Conservation (phyloP, 2,888 invertebrate species). For the Oeneis ivallda region DNA sequence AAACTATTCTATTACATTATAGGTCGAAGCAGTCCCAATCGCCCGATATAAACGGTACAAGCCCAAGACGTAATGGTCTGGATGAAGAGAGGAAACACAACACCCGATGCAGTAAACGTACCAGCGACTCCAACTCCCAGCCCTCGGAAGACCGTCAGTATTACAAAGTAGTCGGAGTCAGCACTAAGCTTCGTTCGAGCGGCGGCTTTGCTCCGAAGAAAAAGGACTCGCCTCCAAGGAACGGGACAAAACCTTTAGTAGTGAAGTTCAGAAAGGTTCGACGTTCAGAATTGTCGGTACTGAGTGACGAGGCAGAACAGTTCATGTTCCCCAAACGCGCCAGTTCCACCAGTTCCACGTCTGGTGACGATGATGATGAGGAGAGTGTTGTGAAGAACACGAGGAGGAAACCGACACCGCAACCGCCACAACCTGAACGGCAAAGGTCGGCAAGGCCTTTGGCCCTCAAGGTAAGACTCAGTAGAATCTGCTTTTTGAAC, state of each 20-base stretch:
- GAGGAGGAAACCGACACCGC: conserved; percentile 65
- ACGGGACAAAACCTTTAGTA: conserved; percentile 81
- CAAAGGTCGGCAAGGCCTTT: conserved; percentile 66
- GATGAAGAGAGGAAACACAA: conserved; percentile 64
- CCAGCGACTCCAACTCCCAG: conserved; percentile 46
- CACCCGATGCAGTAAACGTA: conserved; percentile 61
- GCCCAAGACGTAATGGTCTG: conserved; percentile 62
- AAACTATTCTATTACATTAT: background rate
- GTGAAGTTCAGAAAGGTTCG: conserved; percentile 89
- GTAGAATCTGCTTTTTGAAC: background rate
- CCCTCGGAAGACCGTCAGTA: conserved; percentile 74
- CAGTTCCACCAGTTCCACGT: conserved; percentile 78
- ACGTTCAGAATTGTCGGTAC: conserved; percentile 86
- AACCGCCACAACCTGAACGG: conserved; percentile 54
- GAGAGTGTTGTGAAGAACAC: conserved; percentile 60
- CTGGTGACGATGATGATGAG: conserved; percentile 69
- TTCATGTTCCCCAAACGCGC: conserved; percentile 91
- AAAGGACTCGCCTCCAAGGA: conserved; percentile 74
- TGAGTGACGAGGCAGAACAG: conserved; percentile 93
- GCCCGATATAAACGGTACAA: conserved; percentile 59
- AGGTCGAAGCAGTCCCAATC: conserved; percentile 57
- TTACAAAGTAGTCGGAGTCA: conserved; percentile 87
- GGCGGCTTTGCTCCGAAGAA: conserved; percentile 63
- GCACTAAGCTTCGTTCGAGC: conserved; percentile 85
- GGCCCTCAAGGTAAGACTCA: conserved; percentile 54